Conservation (phyloP, 2,113 vertebrate species). For the Pelecanoides urinatrix region DNA sequence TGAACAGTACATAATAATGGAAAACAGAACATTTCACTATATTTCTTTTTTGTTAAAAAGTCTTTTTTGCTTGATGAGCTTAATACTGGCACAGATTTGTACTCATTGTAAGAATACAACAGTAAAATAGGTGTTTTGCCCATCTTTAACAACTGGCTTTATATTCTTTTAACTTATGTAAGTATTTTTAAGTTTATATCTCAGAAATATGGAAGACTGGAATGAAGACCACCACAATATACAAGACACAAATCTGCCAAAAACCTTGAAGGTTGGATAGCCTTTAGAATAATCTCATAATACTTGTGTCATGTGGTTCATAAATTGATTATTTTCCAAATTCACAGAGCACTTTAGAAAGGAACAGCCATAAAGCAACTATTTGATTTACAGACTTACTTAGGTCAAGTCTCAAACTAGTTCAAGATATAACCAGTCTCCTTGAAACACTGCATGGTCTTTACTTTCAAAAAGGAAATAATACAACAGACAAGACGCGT, state of each 20-base stretch:
- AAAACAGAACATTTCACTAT: not conserved
- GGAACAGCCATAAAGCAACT: not conserved
- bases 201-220: not conserved
- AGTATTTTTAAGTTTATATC: not conserved
- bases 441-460: not conserved
- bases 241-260: not conserved
- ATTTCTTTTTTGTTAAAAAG: not conserved
- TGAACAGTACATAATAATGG: not conserved
- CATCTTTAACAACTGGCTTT: not conserved
- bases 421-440: not conserved
- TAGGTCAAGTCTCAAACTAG: not conserved
- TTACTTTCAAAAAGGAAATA: not conserved
- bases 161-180: not conserved
- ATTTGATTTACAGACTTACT: not conserved
- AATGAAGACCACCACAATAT: not conserved
- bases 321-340: not conserved
- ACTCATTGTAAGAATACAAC: not conserved
- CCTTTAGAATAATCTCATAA: not conserved
- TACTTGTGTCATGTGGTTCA: not conserved
- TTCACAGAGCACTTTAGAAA: not conserved
- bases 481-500: not conserved
- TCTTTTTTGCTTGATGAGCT: not conserved
- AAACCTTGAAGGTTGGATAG: not conserved
- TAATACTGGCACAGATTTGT: not conserved
- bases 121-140: not conserved